phyloP scores from a whole-genome alignment of 2,797 vertebrate genomes.

The Cryptoblepharus egeriae region DNA sequence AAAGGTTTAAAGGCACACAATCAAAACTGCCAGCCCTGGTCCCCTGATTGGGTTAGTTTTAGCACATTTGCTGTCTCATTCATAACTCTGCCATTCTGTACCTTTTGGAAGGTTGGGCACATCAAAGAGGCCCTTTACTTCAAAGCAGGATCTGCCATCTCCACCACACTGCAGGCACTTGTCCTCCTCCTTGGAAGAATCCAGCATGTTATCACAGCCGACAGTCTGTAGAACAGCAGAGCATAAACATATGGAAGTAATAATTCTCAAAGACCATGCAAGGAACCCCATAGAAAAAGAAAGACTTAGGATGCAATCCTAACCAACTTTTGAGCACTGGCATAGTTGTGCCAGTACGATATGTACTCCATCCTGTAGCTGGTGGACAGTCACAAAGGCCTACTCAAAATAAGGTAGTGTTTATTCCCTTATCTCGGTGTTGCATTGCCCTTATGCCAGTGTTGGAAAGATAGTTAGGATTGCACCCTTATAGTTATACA shows the following conservation, averaged over 20 bases:
- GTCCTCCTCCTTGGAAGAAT: slow-evolving; percentile 90
- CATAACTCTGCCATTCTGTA: slow-evolving; percentile 58
- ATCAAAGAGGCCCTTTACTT: slow-evolving; percentile 84
- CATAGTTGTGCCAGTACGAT: too few relatives aligned
- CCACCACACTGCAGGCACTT: slow-evolving; percentile 94
- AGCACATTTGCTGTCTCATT: slow-evolving; percentile 7
- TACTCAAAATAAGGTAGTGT: too few relatives aligned
- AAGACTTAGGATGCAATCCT: too few relatives aligned
- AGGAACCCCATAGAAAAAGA: not conserved
- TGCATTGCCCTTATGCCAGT: too few relatives aligned
- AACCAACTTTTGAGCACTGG: too few relatives aligned
- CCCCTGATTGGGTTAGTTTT: not conserved
- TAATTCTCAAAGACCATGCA: not conserved
- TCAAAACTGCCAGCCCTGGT: not conserved
- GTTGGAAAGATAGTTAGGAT: too few relatives aligned
- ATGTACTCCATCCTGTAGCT: too few relatives aligned
- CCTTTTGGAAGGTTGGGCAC: slow-evolving; percentile 83
- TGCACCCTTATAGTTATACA: not conserved
- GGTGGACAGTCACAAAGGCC: too few relatives aligned
- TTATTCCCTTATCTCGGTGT: too few relatives aligned
- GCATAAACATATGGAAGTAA: not conserved
- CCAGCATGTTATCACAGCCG: slow-evolving; percentile 91
- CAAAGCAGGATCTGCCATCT: slow-evolving; percentile 86
- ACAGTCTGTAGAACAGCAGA: slow-evolving; percentile 78
- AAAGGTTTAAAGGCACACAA: not conserved